phyloP scores from a whole-genome alignment of 2,113 vertebrate species.

The Chionomys nivalis region DNA sequence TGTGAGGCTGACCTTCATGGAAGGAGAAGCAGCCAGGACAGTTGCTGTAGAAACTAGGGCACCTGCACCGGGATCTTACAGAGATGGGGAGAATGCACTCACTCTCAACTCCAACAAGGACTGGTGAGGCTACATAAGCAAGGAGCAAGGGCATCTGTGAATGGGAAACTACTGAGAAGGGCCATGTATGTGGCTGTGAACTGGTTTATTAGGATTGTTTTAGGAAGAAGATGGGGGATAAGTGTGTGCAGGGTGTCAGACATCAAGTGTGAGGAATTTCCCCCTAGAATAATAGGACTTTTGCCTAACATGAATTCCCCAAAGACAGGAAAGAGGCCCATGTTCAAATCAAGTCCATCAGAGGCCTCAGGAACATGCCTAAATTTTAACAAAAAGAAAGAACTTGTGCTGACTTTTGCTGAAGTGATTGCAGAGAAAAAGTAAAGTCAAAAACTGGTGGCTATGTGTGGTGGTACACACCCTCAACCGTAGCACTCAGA shows the following conservation, averaged over 20 bases:
- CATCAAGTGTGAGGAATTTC: neutral
- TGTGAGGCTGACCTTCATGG: neutral
- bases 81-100: no score
- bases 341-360: neutral
- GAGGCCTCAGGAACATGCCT: neutral
- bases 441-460: neutral
- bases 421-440: conserved; percentile 9
- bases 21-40: neutral
- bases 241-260: neutral
- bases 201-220: neutral
- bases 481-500: neutral
- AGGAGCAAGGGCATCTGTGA: neutral
- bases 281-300: neutral
- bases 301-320: neutral
- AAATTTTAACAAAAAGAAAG: neutral
- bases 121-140: neutral
- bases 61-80: neutral
- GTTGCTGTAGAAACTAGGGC: neutral
- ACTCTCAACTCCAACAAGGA: neutral
- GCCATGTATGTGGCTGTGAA: neutral
- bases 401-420: neutral
- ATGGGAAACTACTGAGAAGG: neutral
- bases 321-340: neutral
- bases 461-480: neutral
- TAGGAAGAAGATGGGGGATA: neutral